These are phyloP conservation scores for Drosophila stalkeri DNA, from an alignment of 2,888 invertebrate species.

Conservation along the genomic window DNA sequence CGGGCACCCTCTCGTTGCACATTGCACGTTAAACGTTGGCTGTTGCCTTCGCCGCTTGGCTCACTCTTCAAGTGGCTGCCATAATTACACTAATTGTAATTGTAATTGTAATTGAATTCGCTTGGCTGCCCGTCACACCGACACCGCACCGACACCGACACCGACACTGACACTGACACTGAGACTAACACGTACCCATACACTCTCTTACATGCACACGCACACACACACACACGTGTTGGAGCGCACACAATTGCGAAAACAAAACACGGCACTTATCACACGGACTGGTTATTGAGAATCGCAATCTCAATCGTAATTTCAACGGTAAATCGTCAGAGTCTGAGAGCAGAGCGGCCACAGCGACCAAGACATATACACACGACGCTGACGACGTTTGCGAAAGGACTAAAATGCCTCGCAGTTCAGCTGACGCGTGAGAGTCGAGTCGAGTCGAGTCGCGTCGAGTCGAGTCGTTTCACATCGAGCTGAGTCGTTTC, in stretches of 20 bases:
- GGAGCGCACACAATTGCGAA: constrained; percentile 21
- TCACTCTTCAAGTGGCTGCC: constrained; percentile 65
- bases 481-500: constrained; percentile 37
- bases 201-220: constrained; percentile 5
- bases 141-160: constrained; percentile 19
- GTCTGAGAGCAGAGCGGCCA: constrained; percentile 41
- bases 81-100: constrained; percentile 75
- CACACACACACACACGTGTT: constrained; percentile 7
- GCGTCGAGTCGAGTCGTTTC: constrained; percentile 1
- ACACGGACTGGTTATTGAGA: constrained; percentile 60
- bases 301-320: constrained; percentile 49
- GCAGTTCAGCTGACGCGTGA: constrained; percentile 53
- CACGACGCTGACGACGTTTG: constrained; percentile 82
- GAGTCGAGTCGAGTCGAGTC: constrained; percentile 41
- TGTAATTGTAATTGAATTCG: constrained; percentile 77
- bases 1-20: constrained; percentile 64
- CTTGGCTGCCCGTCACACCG: constrained; percentile 59
- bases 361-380: constrained; percentile 75
- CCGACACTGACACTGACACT: constrained; percentile 15
- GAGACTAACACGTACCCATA: constrained; percentile 9
- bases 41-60: constrained; percentile 7
- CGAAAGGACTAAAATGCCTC: constrained; percentile 82
- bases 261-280: constrained; percentile 61
- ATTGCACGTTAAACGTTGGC: constrained; percentile 11
- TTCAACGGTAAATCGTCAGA: constrained; percentile 58